Evolutionary conservation across 2,113 vertebrate species (phyloP).

Genomic region (Aptenodytes patagonicus): DNA sequence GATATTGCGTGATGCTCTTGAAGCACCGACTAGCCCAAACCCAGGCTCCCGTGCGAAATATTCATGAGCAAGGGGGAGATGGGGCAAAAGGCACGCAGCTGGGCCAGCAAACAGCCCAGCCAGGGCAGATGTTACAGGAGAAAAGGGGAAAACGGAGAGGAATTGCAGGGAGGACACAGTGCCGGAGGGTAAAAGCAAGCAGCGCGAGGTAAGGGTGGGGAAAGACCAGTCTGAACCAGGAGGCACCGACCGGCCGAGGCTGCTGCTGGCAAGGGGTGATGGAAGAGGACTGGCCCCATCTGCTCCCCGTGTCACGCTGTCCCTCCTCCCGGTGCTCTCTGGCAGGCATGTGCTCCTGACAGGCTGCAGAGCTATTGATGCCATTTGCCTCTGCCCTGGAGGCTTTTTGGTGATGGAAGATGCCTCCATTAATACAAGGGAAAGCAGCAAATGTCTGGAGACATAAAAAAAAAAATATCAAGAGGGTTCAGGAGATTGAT

Average conservation of each 20-base stretch:
- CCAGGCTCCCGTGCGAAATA: fast-evolving
- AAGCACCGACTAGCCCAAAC: not conserved
- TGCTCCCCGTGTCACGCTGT: not conserved
- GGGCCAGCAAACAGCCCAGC: not conserved
- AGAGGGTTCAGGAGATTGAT: not conserved
- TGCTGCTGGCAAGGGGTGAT: not conserved
- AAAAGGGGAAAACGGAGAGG: not conserved
- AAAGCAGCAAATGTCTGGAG: not conserved
- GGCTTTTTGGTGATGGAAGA: not conserved
- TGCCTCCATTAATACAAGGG: not conserved
- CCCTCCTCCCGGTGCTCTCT: not conserved
- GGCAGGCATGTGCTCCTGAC: not conserved
- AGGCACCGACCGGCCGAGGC: fast-evolving
- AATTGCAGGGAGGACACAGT: not conserved
- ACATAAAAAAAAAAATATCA: not conserved
- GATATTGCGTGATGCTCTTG: fast-evolving
- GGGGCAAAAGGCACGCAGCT: not conserved
- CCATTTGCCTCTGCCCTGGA: not conserved
- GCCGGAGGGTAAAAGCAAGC: not conserved
- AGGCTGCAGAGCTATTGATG: not conserved
- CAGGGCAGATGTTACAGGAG: not conserved
- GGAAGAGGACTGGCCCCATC: not conserved
- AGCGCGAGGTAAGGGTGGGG: not conserved
- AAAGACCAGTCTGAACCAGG: not conserved
- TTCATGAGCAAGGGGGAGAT: not conserved